Base-by-base conservation (phyloP, 2,113 vertebrate species). In the Poeciliopsis turrubarensis region DNA sequence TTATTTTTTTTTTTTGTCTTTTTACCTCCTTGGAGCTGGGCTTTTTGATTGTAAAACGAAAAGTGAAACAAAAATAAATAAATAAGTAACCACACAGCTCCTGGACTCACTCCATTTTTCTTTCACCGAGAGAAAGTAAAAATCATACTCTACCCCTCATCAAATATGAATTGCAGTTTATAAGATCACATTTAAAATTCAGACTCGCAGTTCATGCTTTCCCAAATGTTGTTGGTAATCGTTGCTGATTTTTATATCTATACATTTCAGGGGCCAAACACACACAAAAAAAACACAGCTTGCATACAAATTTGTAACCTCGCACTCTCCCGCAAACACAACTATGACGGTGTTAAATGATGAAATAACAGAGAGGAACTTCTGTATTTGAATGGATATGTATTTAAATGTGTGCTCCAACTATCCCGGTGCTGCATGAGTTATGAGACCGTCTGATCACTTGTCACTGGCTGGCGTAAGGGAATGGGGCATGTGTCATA, bases 161-260 rank as follows among this genome's bases (percentile, higher is more conserved):
- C 84, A 87, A 93, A 92, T 90, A 86, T 90, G 84, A 90, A 93
- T 86, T 60, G 72, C 73, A 85, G 81, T 91, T 90, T 87, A 90
- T 80, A 91, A 79, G 89, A 89, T 90, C 76, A 77, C 83, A 85
- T 89, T 89, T 84, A 61, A 77, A 88, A 90, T 91, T 79, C 82
- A 71, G 75, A 82, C 76, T 80, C 82, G 65, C 81, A 80, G 81
- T 87, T 90, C 81, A 77, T 75, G 75, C 82, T 72, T 88, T 71
- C 70, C 57, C 62, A 73, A 75, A 79, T 51, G 66, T 73, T 66
- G 69, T 37, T 7, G 65, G 72, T 57, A 71, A 63, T 57, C 27
- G 30, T 32, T 17, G 22, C 17, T 39, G 5, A 22, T 60, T 54
- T 77, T 70, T 81, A 0, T 41, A 4, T 41, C 0, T 47, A 19